Evolutionary conservation across 35 echinoderm and acorn worm genomes (phyloP).

Genomic region (Lytechinus variegatus): DNA sequence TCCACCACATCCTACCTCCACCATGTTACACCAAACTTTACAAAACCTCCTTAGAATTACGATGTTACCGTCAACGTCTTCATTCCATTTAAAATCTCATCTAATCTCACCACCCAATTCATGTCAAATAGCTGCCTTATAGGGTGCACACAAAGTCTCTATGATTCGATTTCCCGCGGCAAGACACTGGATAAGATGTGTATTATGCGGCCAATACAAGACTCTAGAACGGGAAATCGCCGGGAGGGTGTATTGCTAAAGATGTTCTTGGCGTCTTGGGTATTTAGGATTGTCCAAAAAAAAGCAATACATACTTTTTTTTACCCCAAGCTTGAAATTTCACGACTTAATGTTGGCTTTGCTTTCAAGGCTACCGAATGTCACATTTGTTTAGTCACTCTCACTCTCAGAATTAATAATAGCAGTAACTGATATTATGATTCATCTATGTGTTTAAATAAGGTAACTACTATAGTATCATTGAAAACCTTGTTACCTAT

Average conservation of each 20-base stretch:
- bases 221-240: background rate
- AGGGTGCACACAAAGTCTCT: background rate
- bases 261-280: background rate
- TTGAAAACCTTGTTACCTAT: too few relatives aligned
- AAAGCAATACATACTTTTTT: background rate
- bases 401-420: background rate
- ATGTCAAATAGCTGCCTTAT: background rate
- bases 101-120: background rate
- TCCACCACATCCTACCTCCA: too few relatives aligned
- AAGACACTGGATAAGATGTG: background rate
- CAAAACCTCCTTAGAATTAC: background rate
- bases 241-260: background rate
- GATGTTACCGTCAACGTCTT: background rate
- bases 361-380: background rate
- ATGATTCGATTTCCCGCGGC: background rate
- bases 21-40: too few relatives aligned
- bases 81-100: background rate
- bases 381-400: background rate
- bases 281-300: background rate
- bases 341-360: background rate
- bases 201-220: background rate
- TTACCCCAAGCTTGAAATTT: background rate
- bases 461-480: too few relatives aligned
- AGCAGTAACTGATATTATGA: too few relatives aligned
- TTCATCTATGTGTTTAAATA: too few relatives aligned